Evolutionary conservation across 2,797 vertebrate genomes (phyloP).

Genomic region (Botia almorhae): DNA sequence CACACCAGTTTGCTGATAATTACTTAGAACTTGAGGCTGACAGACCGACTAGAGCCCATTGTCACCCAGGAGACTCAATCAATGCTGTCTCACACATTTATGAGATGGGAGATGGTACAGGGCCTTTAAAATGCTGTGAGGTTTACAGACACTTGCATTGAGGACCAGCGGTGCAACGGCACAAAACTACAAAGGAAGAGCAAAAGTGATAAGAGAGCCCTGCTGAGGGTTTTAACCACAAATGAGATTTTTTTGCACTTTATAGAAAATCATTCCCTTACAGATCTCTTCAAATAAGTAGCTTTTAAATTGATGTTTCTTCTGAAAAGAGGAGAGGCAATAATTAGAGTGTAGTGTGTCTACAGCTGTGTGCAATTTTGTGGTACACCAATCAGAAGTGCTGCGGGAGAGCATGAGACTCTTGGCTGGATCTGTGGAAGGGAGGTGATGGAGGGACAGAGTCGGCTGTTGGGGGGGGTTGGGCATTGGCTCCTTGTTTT

Average conservation of each 20-base stretch:
- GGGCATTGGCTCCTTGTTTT: conserved; percentile 47
- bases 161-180: conserved; percentile 6
- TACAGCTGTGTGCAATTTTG: conserved; percentile 49
- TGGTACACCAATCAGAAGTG: conserved; percentile 42
- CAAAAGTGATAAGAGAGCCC: background rate
- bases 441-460: conserved; percentile 13
- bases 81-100: conserved; percentile 41
- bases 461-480: conserved; percentile 13
- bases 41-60: conserved; percentile 20
- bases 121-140: background rate
- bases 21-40: conserved; percentile 25
- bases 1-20: conserved; percentile 30
- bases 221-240: conserved; percentile 32
- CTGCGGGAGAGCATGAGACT: conserved; percentile 17
- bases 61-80: conserved; percentile 32
- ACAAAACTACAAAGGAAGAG: conserved; percentile 10
- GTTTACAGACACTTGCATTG: background rate
- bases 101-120: conserved; percentile 23
- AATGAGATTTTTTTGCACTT: conserved; percentile 24
- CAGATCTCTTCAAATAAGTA: conserved; percentile 33
- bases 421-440: conserved; percentile 33
- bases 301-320: conserved; percentile 35
- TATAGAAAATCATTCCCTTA: conserved; percentile 34
- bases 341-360: conserved; percentile 39
- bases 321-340: conserved; percentile 34